phyloP scores from a whole-genome alignment of 2,888 invertebrate species.

The Lysandra bellargus region DNA sequence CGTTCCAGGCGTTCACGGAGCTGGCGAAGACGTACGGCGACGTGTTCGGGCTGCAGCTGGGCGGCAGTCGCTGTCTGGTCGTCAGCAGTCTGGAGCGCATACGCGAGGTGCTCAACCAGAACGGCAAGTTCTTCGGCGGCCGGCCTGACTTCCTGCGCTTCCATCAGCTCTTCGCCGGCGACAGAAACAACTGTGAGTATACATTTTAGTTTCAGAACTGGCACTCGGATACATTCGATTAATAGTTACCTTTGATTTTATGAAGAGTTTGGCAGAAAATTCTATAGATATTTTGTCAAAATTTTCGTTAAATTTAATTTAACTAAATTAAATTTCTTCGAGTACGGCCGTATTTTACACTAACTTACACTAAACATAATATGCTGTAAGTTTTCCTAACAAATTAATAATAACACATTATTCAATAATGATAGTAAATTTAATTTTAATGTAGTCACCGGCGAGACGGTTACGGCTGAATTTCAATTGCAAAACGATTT shows the following conservation, averaged over 20 bases:
- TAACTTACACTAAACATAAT: too few species aligned
- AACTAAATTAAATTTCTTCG: too few species aligned
- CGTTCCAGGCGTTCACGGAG: slow-evolving; percentile 87
- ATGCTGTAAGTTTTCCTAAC: too few species aligned
- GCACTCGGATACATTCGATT: neutral
- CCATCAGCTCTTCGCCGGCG: slow-evolving; percentile 90
- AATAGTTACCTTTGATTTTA: too few species aligned
- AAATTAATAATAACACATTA: too few species aligned
- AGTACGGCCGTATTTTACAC: too few species aligned
- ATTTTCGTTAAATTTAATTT: too few species aligned
- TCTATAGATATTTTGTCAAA: too few species aligned
- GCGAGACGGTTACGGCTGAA: neutral
- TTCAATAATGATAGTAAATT: too few species aligned
- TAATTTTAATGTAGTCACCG: neutral
- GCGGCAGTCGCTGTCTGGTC: slow-evolving; percentile 85
- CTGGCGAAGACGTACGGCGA: slow-evolving; percentile 86
- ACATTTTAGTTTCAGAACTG: neutral
- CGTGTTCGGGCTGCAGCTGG: slow-evolving; percentile 85
- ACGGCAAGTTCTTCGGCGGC: slow-evolving; percentile 90
- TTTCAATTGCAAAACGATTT: neutral
- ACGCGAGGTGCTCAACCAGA: slow-evolving; percentile 87
- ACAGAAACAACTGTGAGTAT: slow-evolving; percentile 92
- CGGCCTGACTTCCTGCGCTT: slow-evolving; percentile 90
- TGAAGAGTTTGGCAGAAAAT: too few species aligned
- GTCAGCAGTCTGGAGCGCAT: slow-evolving; percentile 87